Evolutionary conservation across 1,140 invertebrate species (phyloP), one percentile per base, ranked within the genome.

Genomic region (Acromyrmex charruanus): DNA sequence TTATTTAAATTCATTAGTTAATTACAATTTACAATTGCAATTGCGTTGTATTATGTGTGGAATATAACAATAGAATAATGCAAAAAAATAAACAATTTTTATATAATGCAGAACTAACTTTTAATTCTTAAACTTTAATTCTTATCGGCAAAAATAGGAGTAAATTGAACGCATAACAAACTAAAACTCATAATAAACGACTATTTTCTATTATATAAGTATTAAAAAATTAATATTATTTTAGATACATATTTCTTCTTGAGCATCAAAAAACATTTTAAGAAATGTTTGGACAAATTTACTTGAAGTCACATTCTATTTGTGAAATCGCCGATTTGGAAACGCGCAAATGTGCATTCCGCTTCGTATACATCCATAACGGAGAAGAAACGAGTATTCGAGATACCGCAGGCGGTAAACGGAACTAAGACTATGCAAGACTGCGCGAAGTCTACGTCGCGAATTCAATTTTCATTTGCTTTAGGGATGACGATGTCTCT

Each of bases 381-480:
- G 44, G 25, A 16, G 44, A 58, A 82, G 44, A 74, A 59, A 82
- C 14, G 18, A 31, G 61, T n/a, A 49, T 44, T 65, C 25, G 6
- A 65, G 59, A n/a, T 77, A 53, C 59, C 58, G 25, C 77, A 25
- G 5, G 6, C 49, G 49, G 44, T 31, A 58, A 18, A 18, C n/a
- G 53, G 3, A 1, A 3, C 51, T 28, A 21, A 28, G 21, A 85
- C 51, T 51, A 63, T 25, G 49, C 65, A 49, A 14, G n/a, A 39
- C 25, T 65, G 68, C 18, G 74, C 51, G n/a, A 66, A 44, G 49
- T 66, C 49, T 85, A 61, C 31, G 49, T 49, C 82, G 82, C 31
- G 61, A 79, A 85, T 85, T 85, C 74, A 79, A 79, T 85, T 85
- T 85, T 85, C 80, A 84, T 84, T 84, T 84, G 72, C 80, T 84